Base-by-base conservation (phyloP, 2,113 vertebrate genomes). In the Camelus bactrianus region DNA sequence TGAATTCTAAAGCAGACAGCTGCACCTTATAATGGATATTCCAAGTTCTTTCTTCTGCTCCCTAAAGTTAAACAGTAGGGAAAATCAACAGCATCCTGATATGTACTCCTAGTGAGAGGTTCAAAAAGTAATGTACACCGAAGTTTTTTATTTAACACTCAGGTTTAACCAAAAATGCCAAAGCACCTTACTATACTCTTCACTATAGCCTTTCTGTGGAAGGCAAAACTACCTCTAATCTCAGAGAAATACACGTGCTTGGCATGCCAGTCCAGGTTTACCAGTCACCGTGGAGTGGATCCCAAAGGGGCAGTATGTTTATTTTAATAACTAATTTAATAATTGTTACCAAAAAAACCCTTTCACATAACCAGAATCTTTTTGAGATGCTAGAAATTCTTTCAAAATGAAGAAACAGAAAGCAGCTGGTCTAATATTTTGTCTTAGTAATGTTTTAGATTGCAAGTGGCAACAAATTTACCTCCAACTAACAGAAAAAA, bases 211-310 rank as follows among this genome's bases (percentile, higher is more conserved):
- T 65, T 62, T 56, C 12, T 52, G 8, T 48, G 9, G 10, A 80
- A 50, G 16, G 13, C 24, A 64, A 3, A 13, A 4, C 32, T 24
- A 10, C 2, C 12, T 89, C 12, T 84, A 0, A 58, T 64, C 15
- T 94, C 17, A 70, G 8, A 46, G 38, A 70, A 69, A 77, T 89
- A 35, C 2, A 46, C 5, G n/a, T 65, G 6, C 4, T 4, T 90
- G 15, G 4, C 16, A 56, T 62, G 19, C 46, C 46, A 77, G 17
- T 64, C 9, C 10, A 60, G 24, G 1, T 26, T 52, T 56, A 26
- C 46, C 32, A 8, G 0, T 0, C 11, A 52, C 38, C 8, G 8
- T 58, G 13, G 4, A 58, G 7, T 6, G 15, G 6, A 46, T 5
- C 3, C 15, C 60, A 70, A 69, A 80, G 17, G 0, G 5, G 6